A percentile compares a stretch with the other conserved stretches of the same genome.
These are phyloP conservation scores for Platorchestia sp. DNA, from an alignment of 1,140 invertebrate genomes.

Conservation along the genomic window DNA sequence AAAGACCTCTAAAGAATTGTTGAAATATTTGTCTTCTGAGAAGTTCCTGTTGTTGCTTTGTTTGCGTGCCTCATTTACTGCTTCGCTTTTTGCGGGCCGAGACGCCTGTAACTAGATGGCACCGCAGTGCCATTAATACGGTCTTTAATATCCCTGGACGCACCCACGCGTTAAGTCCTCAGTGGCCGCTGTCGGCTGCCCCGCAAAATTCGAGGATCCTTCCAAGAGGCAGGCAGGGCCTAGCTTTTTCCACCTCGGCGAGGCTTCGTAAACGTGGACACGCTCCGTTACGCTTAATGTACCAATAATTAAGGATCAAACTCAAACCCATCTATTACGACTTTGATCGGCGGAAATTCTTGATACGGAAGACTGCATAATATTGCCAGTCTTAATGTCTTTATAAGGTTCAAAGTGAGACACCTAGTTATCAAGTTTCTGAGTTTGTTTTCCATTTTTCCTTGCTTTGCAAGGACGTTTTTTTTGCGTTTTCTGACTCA, in stretches of 20 bases:
- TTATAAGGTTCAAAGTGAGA: background rate
- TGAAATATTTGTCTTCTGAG: background rate
- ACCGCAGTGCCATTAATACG: background rate
- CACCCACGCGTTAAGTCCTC: slow-evolving; percentile 18
- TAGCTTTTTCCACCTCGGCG: background rate
- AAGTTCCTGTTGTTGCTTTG: background rate
- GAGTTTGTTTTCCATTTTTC: background rate
- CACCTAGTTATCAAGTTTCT: background rate
- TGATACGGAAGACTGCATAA: background rate
- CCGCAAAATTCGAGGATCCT: background rate
- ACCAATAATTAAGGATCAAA: background rate
- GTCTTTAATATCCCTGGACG: background rate
- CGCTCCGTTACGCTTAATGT: slow-evolving; percentile 10
- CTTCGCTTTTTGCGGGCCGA: background rate
- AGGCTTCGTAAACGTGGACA: background rate
- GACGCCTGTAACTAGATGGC: slow-evolving; percentile 8
- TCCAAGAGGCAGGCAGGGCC: background rate
- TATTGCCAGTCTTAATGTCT: background rate
- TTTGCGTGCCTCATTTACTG: background rate
- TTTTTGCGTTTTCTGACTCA: background rate
- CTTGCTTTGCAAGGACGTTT: background rate
- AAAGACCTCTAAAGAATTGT: background rate
- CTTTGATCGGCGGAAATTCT: background rate
- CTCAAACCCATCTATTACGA: background rate
- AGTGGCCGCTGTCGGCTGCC: background rate